Evolutionary conservation across 2,113 vertebrate genomes (phyloP).

Genomic region (Aviceda subcristata): DNA sequence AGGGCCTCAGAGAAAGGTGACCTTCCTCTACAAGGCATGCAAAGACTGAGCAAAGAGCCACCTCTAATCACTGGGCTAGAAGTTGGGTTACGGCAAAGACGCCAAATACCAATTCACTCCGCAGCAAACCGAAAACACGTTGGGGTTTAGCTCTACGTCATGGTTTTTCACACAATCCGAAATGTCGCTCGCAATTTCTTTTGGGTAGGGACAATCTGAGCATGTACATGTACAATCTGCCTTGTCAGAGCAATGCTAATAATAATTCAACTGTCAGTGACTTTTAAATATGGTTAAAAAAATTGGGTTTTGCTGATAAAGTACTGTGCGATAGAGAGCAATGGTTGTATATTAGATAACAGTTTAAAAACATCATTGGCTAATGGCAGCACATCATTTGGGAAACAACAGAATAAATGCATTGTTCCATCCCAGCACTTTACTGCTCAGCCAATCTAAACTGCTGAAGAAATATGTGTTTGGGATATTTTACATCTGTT

Average conservation of each 20-base stretch:
- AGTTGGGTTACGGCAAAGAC: fast-evolving
- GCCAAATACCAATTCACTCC: fast-evolving
- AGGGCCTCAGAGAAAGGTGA: fast-evolving
- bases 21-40: not conserved
- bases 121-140: fast-evolving
- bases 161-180: not conserved
- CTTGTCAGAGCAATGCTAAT: not conserved
- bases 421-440: slow-evolving; percentile 28
- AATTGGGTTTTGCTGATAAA: not conserved
- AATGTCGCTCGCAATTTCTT: not conserved
- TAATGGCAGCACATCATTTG: slow-evolving; percentile 47
- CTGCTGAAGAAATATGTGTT: slow-evolving; percentile 68
- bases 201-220: not conserved
- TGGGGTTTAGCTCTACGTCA: fast-evolving
- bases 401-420: slow-evolving; percentile 60
- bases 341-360: not conserved
- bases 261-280: not conserved
- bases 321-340: not conserved
- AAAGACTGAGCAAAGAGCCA: not conserved
- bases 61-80: not conserved
- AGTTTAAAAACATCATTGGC: not conserved
- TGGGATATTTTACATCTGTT: slow-evolving; percentile 73
- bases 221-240: not conserved
- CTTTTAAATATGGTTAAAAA: not conserved
- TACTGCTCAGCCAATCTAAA: slow-evolving; percentile 57